Percentiles rank a stretch among this genome's conserved stretches.
Conservation (phyloP, 2,113 vertebrate genomes). For the Oreochromis spilurus region DNA sequence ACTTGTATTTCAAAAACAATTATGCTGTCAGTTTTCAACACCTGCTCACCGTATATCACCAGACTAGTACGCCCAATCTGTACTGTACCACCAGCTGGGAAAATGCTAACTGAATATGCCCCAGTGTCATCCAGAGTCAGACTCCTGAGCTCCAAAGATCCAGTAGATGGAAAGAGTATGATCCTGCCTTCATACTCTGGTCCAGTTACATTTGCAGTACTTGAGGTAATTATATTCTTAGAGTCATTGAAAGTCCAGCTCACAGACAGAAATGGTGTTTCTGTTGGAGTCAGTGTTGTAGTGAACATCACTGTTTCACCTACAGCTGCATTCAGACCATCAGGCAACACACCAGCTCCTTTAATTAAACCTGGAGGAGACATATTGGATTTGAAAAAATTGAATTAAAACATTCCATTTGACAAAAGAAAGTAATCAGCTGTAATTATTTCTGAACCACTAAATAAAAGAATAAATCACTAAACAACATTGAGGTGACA, state of each 20-base stretch:
- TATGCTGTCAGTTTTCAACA: background rate
- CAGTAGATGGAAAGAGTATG: background rate
- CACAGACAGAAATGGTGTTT: rapidly evolving
- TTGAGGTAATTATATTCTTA: rapidly evolving
- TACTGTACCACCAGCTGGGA: rapidly evolving
- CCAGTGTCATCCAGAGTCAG: slow-evolving; percentile 30
- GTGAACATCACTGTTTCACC: slow-evolving; percentile 3
- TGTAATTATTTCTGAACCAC: no score
- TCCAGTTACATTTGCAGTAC: rapidly evolving
- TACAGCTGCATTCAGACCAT: background rate
- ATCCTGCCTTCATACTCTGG: background rate
- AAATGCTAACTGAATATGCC: background rate
- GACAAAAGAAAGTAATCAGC: no score
- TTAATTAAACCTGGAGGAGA: no score
- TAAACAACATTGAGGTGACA: no score
- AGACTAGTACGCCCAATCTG: rapidly evolving
- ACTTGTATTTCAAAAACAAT: background rate
- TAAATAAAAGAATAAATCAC: no score
- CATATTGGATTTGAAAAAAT: no score
- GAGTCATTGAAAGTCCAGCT: rapidly evolving
- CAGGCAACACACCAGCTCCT: background rate
- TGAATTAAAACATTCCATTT: no score
- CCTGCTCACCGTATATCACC: slow-evolving; percentile 1
- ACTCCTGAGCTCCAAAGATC: slow-evolving; percentile 46
- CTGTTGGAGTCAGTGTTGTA: background rate